Evolutionary conservation across 2,888 invertebrate species (phyloP).

Genomic region (Rhimphoctona megacephalus): DNA sequence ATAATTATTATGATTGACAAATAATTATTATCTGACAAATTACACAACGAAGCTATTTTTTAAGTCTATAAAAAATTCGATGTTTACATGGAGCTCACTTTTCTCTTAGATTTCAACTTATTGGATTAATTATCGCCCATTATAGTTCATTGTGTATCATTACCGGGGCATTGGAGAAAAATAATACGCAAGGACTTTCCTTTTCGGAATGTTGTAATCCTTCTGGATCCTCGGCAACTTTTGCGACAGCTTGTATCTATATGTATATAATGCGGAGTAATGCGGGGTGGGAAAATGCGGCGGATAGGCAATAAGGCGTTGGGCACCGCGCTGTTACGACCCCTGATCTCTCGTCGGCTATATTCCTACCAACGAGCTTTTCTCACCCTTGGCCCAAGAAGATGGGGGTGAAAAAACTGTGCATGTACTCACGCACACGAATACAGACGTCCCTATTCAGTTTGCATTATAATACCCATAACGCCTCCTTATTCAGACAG

Average conservation of each 20-base stretch:
- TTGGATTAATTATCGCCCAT: not conserved
- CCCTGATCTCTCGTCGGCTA: slow-evolving; percentile 79
- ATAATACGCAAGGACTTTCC: not conserved
- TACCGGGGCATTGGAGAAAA: not conserved
- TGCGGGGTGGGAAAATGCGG: slow-evolving; percentile 71
- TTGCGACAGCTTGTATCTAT: slow-evolving; percentile 12
- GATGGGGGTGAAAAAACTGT: not conserved
- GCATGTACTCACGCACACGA: not conserved
- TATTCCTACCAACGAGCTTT: slow-evolving; percentile 62
- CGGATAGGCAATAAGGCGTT: slow-evolving; percentile 81
- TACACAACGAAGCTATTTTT: no score
- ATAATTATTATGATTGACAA: no score
- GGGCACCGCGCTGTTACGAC: slow-evolving; percentile 83
- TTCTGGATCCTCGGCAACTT: not conserved
- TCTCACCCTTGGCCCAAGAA: slow-evolving; percentile 39
- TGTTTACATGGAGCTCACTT: not conserved
- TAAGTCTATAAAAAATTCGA: no score
- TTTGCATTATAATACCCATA: slow-evolving; percentile 41
- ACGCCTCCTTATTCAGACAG: slow-evolving; percentile 28
- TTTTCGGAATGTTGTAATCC: not conserved
- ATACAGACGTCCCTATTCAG: not conserved
- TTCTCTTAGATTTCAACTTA: not conserved
- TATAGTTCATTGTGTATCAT: not conserved
- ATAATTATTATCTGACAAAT: no score
- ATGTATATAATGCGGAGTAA: slow-evolving; percentile 34